Evolutionary conservation across 2,797 vertebrate species (phyloP).

Genomic region (Arctocebus calabarensis): DNA sequence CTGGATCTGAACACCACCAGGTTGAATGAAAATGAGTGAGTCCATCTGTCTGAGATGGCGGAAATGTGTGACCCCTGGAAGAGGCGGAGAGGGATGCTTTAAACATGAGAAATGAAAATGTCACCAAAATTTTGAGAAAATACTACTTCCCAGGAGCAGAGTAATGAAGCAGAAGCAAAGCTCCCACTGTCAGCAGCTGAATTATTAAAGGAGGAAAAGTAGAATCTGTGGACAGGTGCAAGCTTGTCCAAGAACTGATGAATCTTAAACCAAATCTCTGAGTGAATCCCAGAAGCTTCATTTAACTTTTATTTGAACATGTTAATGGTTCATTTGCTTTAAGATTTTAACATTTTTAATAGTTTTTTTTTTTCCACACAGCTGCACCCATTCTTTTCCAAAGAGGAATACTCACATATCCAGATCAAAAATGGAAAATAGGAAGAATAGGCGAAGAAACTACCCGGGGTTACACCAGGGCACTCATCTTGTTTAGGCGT

Average conservation of each 20-base stretch:
- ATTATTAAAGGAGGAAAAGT: constrained; percentile 70
- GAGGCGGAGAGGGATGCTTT: constrained; percentile 66
- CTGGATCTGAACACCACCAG: background rate
- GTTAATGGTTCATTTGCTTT: constrained; percentile 57
- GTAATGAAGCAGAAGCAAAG: constrained; percentile 81
- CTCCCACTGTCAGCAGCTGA: constrained; percentile 75
- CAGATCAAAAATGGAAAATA: background rate
- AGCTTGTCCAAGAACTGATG: constrained; percentile 55
- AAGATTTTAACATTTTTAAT: constrained; percentile 59
- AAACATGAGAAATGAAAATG: constrained; percentile 83
- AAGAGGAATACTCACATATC: background rate
- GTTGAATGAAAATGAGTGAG: constrained; percentile 40
- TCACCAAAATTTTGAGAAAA: constrained; percentile 79
- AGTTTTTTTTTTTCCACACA: background rate
- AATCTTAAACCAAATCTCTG: constrained; percentile 40
- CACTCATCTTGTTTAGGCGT: background rate
- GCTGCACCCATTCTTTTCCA: constrained; percentile 3
- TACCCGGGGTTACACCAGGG: background rate
- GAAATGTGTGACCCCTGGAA: constrained; percentile 63
- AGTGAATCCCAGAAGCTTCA: constrained; percentile 31
- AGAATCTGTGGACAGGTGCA: constrained; percentile 63
- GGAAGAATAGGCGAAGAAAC: background rate
- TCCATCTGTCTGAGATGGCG: constrained; percentile 64
- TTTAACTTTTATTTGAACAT: constrained; percentile 47
- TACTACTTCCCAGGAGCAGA: constrained; percentile 77